Conservation (phyloP, 2,113 vertebrate genomes). For the Corythoichthys haematopterus region DNA sequence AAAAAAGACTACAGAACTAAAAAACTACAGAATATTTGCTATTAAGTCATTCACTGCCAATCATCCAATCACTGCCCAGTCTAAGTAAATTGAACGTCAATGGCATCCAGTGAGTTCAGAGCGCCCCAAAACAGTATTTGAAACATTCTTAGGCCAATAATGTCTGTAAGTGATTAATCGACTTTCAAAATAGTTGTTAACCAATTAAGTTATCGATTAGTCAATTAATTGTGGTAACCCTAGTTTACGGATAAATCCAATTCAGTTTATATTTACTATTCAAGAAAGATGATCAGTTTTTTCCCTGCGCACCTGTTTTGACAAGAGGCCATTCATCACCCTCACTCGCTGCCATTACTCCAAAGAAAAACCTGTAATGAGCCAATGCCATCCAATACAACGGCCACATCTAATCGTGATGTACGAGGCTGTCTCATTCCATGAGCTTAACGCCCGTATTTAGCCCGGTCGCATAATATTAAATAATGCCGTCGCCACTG, state of each 20-base stretch:
- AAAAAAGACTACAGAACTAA: too few relatives aligned
- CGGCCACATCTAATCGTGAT: conserved; percentile 48
- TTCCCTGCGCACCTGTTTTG: conserved; percentile 49
- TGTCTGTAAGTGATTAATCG: too few relatives aligned
- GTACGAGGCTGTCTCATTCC: conserved; percentile 41
- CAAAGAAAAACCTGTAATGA: conserved; percentile 32
- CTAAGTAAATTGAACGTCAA: too few relatives aligned
- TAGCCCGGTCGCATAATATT: conserved; percentile 27
- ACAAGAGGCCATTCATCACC: conserved; percentile 55
- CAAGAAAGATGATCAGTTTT: conserved; percentile 13
- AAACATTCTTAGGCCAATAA: too few relatives aligned
- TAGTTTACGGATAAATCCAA: not conserved
- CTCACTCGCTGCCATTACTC: conserved; percentile 48
- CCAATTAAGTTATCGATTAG: too few relatives aligned
- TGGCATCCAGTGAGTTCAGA: too few relatives aligned
- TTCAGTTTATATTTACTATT: conserved; percentile 20
- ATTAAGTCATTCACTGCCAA: too few relatives aligned
- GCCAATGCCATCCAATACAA: conserved; percentile 45
- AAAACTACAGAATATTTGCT: too few relatives aligned
- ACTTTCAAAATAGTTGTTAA: too few relatives aligned
- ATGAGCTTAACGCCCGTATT: conserved; percentile 26
- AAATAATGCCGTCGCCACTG: conserved; percentile 25
- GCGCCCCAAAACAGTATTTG: too few relatives aligned
- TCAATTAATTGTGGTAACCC: too few relatives aligned
- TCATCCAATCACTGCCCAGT: too few relatives aligned